A percentile compares a stretch with the other conserved stretches of the same genome.
These are phyloP conservation scores for Rhyzopertha dominica DNA, from an alignment of 1,140 invertebrate genomes.

Conservation along the genomic window DNA sequence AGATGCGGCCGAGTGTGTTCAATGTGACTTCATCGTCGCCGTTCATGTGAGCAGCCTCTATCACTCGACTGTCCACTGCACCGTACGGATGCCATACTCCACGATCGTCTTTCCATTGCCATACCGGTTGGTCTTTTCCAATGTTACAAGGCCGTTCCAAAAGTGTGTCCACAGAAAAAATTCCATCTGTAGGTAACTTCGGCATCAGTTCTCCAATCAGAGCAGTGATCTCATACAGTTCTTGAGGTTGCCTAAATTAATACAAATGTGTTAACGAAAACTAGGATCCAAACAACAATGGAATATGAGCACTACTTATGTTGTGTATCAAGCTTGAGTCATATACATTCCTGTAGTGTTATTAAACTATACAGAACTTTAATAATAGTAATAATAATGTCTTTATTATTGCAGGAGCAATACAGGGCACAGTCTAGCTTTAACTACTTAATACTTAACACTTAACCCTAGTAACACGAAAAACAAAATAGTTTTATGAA, in stretches of 20 bases:
- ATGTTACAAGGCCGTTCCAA: constrained; percentile 66
- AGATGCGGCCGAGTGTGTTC: constrained; percentile 84
- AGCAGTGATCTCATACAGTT: constrained; percentile 94
- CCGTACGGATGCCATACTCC: constrained; percentile 68
- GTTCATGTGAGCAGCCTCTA: constrained; percentile 83
- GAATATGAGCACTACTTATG: too few relatives aligned
- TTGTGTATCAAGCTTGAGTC: too few relatives aligned
- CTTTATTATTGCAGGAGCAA: too few relatives aligned
- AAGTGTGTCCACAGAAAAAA: constrained; percentile 87
- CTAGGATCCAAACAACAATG: too few relatives aligned
- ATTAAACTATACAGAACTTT: too few relatives aligned
- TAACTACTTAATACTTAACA: too few relatives aligned
- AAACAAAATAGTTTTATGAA: too few relatives aligned
- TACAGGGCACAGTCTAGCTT: too few relatives aligned
- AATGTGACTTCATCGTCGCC: constrained; percentile 93
- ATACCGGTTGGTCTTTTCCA: constrained; percentile 74
- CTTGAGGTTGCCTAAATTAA: constrained; percentile 74
- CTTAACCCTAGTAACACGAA: too few relatives aligned
- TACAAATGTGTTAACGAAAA: too few relatives aligned
- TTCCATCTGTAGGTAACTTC: constrained; percentile 80
- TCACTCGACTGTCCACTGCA: constrained; percentile 59
- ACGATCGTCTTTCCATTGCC: constrained; percentile 96
- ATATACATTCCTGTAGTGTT: too few relatives aligned
- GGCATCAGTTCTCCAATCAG: constrained; percentile 96
- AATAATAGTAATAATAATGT: too few relatives aligned